These are phyloP conservation scores for Sphaerodactylus townsendi DNA, from an alignment of 2,113 vertebrate species.

Conservation along the genomic window DNA sequence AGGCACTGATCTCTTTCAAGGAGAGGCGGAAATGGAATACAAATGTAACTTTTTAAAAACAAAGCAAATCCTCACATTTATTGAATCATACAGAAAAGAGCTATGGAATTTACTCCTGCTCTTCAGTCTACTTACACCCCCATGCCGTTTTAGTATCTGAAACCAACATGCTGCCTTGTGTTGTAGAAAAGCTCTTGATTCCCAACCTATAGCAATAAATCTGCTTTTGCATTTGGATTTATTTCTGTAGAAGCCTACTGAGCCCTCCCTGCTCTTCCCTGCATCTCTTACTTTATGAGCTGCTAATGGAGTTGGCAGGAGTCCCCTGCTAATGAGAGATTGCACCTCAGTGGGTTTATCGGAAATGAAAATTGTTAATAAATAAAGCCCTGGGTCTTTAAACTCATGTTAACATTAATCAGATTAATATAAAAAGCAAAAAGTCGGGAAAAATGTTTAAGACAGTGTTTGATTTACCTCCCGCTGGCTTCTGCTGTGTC, in stretches of 20 bases:
- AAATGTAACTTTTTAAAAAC: neutral
- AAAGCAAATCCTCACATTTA: neutral
- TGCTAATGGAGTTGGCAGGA: constrained; percentile 48
- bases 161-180: neutral
- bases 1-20: neutral
- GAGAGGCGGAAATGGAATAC: neutral
- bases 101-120: constrained; percentile 11
- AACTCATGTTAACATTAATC: constrained; percentile 54
- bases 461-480: constrained; percentile 34
- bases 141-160: neutral
- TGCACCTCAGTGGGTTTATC: constrained; percentile 40
- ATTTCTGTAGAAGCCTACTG: constrained; percentile 33
- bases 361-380: constrained; percentile 54
- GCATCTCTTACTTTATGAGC: constrained; percentile 21
- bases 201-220: constrained; percentile 50
- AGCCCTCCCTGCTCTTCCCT: constrained; percentile 40
- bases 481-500: neutral
- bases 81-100: constrained; percentile 11
- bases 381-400: constrained; percentile 59
- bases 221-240: constrained; percentile 32
- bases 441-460: constrained; percentile 8
- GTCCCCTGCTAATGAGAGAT: constrained; percentile 34
- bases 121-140: neutral
- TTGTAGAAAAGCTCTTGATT: constrained; percentile 48
- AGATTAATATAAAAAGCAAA: constrained; percentile 49